phyloP scores from a whole-genome alignment of 2,888 invertebrate genomes.

The Galerucella calmariensis region DNA sequence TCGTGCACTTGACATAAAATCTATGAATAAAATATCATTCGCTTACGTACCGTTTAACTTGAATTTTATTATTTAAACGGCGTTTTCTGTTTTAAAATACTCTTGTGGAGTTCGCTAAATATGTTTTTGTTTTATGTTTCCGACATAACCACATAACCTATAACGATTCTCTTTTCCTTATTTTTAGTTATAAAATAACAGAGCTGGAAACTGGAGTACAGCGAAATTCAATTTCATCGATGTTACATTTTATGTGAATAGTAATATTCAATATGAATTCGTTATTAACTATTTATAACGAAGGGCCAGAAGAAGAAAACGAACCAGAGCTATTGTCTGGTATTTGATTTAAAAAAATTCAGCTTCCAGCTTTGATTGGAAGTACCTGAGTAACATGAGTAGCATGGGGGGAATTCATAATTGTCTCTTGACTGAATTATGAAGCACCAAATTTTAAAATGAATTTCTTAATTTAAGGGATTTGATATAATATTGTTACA shows the following conservation, averaged over 20 bases:
- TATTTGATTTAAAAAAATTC: no score
- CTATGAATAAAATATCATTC: slow-evolving; percentile 53
- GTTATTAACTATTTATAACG: no score
- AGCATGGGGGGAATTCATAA: no score
- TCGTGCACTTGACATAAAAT: slow-evolving; percentile 50
- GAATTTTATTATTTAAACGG: slow-evolving; percentile 46
- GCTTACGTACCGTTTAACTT: slow-evolving; percentile 52
- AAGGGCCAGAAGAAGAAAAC: no score
- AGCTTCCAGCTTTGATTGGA: no score
- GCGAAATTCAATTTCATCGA: background rate
- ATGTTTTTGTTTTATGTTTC: slow-evolving; percentile 19
- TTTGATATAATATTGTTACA: no score
- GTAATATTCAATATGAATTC: no score
- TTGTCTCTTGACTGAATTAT: no score
- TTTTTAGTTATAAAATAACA: slow-evolving; percentile 4
- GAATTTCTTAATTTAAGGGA: no score
- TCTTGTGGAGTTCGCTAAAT: slow-evolving; percentile 35
- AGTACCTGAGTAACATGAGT: no score
- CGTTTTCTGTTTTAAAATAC: slow-evolving; percentile 38
- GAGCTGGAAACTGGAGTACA: background rate
- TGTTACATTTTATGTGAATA: background rate
- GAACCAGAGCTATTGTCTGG: no score
- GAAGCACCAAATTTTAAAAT: no score
- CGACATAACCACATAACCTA: background rate
- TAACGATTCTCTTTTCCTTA: slow-evolving; percentile 1